Evolutionary conservation across 2,888 invertebrate genomes (phyloP), one percentile per base, ranked within the genome.

Genomic region (Euzetes globulus): DNA sequence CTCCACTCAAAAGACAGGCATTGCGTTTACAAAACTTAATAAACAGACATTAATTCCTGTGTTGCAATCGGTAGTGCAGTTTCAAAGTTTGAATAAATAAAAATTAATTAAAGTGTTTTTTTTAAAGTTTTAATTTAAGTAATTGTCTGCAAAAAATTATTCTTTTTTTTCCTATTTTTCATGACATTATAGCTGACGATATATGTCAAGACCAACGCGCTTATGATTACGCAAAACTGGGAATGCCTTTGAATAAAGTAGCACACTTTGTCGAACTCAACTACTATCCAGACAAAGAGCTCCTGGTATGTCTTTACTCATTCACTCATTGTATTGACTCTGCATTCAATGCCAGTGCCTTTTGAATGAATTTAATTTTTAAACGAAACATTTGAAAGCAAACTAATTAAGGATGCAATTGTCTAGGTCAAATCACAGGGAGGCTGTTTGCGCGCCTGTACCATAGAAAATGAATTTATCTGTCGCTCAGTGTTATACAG

Each of bases 261-360:
- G 90, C 94, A 0, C 94, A 94, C 82, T 94, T 93, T 82, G 94
- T 92, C 0, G 90, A 91, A 0, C 85, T 94, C 0, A 92, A 94
- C 82, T 94, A 94, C 83, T 94, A 94, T 84, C 91, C 91, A 9
- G 94, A 94, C 83, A 94, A 94, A 85, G 94, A 94, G 82, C 84
- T 94, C 72, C 91, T 92, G 86, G 91, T 88, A 83, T 80, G 79
- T 17, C n/a, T 41, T 1, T 41, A 33, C 41, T 41, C 13, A 47
- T 47, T 47, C 50, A 50, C 5, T 41, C 41, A 50, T 50, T 50
- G n/a, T 4, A n/a, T 50, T 11, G n/a, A 19, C n/a, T 17, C 50
- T 11, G 7, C 13, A 13, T 41, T 41, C 41, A 41, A 41, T 41
- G 41, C 1, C 33, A 33, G 7, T 33, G 33, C 33, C 33, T 33